Evolutionary conservation across 2,797 vertebrate species (phyloP).

Genomic region (Tauraco hartlaubi): DNA sequence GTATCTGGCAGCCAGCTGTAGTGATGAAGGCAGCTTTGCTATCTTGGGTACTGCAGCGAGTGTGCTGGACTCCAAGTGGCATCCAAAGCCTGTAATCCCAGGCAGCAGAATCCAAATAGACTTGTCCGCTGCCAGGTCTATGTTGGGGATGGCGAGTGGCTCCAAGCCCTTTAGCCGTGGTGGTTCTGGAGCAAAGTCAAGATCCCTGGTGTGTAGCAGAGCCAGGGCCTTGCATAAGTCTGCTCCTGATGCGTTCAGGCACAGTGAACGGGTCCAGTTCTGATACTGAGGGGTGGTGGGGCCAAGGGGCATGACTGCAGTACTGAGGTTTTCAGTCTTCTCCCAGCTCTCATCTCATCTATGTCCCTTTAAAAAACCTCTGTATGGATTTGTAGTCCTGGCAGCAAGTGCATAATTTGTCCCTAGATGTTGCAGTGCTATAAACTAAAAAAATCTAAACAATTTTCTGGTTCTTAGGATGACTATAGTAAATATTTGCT

Average conservation of each 20-base stretch:
- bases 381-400: background rate
- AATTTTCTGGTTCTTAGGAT: background rate
- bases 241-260: background rate
- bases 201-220: background rate
- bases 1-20: background rate
- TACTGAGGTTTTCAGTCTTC: background rate
- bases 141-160: background rate
- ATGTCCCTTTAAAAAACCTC: background rate
- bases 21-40: background rate
- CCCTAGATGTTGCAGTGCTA: background rate
- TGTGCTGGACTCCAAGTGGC: background rate
- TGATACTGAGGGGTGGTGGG: background rate
- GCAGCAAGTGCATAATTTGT: background rate
- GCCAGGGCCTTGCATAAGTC: background rate
- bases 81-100: background rate
- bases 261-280: background rate
- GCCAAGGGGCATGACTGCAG: background rate
- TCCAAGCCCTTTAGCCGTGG: background rate
- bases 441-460: background rate
- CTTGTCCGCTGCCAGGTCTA: background rate
- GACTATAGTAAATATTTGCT: background rate
- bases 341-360: background rate
- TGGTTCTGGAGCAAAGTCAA: background rate
- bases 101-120: background rate
- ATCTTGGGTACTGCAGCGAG: background rate